Evolutionary conservation across 2,797 vertebrate genomes (phyloP), one percentile per base, ranked within the genome.

Genomic region (Erethizon dorsatum): DNA sequence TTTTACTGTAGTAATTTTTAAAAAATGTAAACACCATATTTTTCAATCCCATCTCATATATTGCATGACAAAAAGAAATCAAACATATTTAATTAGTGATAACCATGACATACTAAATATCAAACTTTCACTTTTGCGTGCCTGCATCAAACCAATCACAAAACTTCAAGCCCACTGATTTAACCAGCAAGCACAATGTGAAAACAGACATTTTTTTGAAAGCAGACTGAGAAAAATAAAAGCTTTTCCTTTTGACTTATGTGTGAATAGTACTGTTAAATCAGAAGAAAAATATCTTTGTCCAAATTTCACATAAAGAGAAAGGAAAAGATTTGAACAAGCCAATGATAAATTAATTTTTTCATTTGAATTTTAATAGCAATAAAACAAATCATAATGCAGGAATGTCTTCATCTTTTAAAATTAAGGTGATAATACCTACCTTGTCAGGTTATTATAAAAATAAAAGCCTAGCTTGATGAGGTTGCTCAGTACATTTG

Each of bases 381-480:
- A 89, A 83, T 59, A 83, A 91, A 96, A 80, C 57, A 54, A 90
- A 56, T 15, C 24, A 45, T 90, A 69, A 89, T 87, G 18, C 50
- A 95, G 54, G 54, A 41, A 22, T 85, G 24, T 67, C 22, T 82
- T 90, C 24, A 50, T 47, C 92, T 90, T 83, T 3, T 22, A 78
- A 90, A 91, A 71, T 13, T 88, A 50, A 95, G 33, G 24, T 71
- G n/a, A 59, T 59, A 63, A 50, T 24, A 65, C 5, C 33, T 65
- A 45, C 28, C 5, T 83, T 6, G 56, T 88, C 37, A 67, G 26
- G 15, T 57, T 47, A 90, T 89, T 95, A 33, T 22, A 57, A 73
- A 85, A 63, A 73, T 50, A 33, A 83, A 94, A 37, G 75, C 71
- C 54, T 57, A 18, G 37, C 7, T 52, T 75, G 8, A 90, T 18